A percentile compares a stretch with the other conserved stretches of the same genome.
These are phyloP conservation scores for Athene cunicularia DNA, from an alignment of 2,113 vertebrate genomes.

Conservation along the genomic window DNA sequence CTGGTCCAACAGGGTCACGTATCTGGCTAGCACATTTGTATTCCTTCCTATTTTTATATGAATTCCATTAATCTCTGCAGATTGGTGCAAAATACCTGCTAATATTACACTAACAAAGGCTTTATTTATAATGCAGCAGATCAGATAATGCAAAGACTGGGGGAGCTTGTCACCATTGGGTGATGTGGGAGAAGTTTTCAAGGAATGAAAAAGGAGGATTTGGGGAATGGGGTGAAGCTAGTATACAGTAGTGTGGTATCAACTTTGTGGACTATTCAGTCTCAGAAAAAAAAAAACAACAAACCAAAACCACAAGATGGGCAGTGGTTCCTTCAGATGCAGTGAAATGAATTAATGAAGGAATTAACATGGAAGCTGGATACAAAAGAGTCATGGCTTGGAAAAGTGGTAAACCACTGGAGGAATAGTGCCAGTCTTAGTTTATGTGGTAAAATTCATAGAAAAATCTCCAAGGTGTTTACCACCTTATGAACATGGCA, in stretches of 20 bases:
- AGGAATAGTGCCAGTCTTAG: not conserved
- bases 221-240: not conserved
- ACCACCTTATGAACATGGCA: not conserved
- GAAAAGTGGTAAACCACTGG: not conserved
- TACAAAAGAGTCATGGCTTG: not conserved
- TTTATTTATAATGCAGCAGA: not conserved
- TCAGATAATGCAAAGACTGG: not conserved
- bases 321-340: not conserved
- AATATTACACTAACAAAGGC: not conserved
- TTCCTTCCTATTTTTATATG: not conserved
- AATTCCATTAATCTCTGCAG: not conserved
- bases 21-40: not conserved
- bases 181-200: not conserved
- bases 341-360: not conserved
- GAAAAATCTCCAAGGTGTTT: not conserved
- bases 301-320: no score
- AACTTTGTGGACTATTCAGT: accelerated
- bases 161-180: not conserved
- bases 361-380: not conserved
- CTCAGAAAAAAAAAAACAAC: not conserved
- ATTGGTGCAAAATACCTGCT: not conserved
- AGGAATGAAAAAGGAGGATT: not conserved
- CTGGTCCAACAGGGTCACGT: not conserved
- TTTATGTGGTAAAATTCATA: not conserved
- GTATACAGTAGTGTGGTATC: not conserved